Conservation (phyloP, 2,888 invertebrate genomes). For the Himalopsyche kuldschensis region DNA sequence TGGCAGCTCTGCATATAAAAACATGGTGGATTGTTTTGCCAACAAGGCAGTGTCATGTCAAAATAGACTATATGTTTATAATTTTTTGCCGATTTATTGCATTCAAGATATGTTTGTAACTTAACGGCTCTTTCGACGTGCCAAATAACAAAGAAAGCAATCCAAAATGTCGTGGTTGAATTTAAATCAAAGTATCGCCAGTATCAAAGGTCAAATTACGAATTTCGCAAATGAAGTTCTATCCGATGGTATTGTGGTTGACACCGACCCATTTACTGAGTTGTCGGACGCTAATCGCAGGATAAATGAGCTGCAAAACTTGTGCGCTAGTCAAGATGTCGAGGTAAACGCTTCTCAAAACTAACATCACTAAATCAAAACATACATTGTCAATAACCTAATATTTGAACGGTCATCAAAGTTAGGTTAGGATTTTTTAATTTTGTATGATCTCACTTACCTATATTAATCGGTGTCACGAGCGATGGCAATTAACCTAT, state of each 20-base stretch:
- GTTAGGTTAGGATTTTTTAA: slow-evolving; percentile 19
- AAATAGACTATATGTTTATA: slow-evolving; percentile 24
- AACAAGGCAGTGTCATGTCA: slow-evolving; percentile 58
- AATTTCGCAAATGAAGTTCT: slow-evolving; percentile 89
- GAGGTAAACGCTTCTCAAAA: slow-evolving; percentile 55
- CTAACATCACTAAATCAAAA: neutral
- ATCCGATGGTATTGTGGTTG: slow-evolving; percentile 70
- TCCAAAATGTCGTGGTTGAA: slow-evolving; percentile 70
- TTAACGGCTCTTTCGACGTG: neutral
- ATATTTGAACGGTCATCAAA: neutral
- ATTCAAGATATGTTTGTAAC: neutral
- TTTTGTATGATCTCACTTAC: slow-evolving; percentile 19
- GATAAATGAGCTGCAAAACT: slow-evolving; percentile 58
- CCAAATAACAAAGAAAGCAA: neutral
- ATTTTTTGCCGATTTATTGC: neutral
- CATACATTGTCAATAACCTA: neutral
- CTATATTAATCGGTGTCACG: neutral
- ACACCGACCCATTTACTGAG: slow-evolving; percentile 48
- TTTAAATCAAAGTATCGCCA: slow-evolving; percentile 66
- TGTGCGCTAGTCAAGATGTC: slow-evolving; percentile 62
- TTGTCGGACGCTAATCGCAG: slow-evolving; percentile 46
- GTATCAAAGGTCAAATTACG: slow-evolving; percentile 83
- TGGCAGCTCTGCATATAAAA: slow-evolving; percentile 19
- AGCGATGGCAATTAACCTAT: neutral
- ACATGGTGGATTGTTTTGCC: slow-evolving; percentile 52